These are phyloP conservation scores for Hypselothyrea guttata DNA, from an alignment of 2,888 invertebrate genomes.

Conservation along the genomic window DNA sequence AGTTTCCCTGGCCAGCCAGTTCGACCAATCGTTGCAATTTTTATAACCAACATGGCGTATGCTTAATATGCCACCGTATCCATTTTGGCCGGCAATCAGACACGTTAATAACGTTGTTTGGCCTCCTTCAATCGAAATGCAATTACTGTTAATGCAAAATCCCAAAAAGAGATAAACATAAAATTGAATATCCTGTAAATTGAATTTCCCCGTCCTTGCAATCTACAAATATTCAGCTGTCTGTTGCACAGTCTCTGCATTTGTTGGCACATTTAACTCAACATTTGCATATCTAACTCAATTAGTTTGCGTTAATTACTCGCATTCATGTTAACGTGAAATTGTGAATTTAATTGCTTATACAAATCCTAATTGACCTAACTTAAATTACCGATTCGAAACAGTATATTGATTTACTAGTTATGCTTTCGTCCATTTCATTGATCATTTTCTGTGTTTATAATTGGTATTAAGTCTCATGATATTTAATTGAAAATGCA, in stretches of 20 bases:
- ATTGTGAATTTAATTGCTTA: neutral
- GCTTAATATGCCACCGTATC: slow-evolving; percentile 28
- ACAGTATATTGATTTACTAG: neutral
- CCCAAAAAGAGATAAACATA: slow-evolving; percentile 3
- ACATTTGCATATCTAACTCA: slow-evolving; percentile 1
- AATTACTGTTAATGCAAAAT: slow-evolving; percentile 35
- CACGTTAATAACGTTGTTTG: slow-evolving; percentile 48
- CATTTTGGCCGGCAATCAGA: slow-evolving; percentile 57
- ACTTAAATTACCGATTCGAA: slow-evolving; percentile 13
- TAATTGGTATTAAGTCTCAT: too few relatives aligned
- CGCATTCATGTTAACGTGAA: neutral
- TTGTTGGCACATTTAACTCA: slow-evolving; percentile 1
- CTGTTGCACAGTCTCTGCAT: neutral
- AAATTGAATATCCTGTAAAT: slow-evolving; percentile 26
- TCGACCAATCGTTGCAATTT: slow-evolving; percentile 47
- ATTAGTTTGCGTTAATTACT: slow-evolving; percentile 23
- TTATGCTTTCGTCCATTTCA: too few relatives aligned
- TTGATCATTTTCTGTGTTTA: too few relatives aligned
- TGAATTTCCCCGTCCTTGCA: slow-evolving; percentile 8
- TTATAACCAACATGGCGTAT: slow-evolving; percentile 51
- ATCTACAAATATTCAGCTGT: too few relatives aligned
- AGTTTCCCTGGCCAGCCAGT: slow-evolving; percentile 16
- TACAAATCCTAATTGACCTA: slow-evolving; percentile 15
- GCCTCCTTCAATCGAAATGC: slow-evolving; percentile 40
- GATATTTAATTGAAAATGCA: too few relatives aligned